phyloP scores from a whole-genome alignment of 2,797 vertebrate genomes.

The Melanotaenia boesemani region DNA sequence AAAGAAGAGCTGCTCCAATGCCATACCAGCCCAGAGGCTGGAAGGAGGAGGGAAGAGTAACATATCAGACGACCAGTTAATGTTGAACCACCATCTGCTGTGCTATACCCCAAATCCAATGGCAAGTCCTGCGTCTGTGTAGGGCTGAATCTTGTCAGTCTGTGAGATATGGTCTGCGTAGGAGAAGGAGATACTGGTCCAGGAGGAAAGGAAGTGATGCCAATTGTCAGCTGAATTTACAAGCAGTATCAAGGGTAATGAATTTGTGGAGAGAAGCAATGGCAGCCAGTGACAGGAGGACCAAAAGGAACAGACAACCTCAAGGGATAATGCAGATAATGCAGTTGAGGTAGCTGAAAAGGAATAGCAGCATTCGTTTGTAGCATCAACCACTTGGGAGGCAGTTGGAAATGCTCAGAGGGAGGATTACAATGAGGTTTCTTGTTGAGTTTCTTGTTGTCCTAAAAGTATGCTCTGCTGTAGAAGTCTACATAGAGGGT shows the following conservation, averaged over 20 bases:
- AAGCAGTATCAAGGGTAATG: constrained; percentile 2
- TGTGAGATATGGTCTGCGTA: constrained; percentile 8
- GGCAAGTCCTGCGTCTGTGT: not conserved
- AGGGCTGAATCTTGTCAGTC: not conserved
- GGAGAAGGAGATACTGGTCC: constrained; percentile 7
- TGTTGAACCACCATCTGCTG: constrained; percentile 2
- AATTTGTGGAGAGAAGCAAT: not conserved
- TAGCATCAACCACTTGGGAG: not conserved
- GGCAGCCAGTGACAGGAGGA: constrained; percentile 3
- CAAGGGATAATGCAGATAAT: constrained; percentile 5
- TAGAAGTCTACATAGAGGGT: not conserved
- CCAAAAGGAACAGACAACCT: not conserved
- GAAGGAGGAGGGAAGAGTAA: not conserved
- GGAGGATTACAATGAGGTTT: not conserved
- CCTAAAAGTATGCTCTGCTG: not conserved
- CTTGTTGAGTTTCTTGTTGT: not conserved
- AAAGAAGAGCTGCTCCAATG: not conserved
- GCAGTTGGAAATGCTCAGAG: not conserved
- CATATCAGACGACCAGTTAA: not conserved
- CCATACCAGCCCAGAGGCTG: not conserved
- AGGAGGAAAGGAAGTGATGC: not conserved
- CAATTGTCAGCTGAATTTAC: not conserved
- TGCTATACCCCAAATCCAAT: not conserved
- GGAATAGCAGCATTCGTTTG: not conserved
- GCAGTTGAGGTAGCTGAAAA: constrained; percentile 4